Percentiles rank a stretch among this genome's conserved stretches.
Conservation (phyloP, 1,140 invertebrate species). For the Alviniconcha marisindica region DNA sequence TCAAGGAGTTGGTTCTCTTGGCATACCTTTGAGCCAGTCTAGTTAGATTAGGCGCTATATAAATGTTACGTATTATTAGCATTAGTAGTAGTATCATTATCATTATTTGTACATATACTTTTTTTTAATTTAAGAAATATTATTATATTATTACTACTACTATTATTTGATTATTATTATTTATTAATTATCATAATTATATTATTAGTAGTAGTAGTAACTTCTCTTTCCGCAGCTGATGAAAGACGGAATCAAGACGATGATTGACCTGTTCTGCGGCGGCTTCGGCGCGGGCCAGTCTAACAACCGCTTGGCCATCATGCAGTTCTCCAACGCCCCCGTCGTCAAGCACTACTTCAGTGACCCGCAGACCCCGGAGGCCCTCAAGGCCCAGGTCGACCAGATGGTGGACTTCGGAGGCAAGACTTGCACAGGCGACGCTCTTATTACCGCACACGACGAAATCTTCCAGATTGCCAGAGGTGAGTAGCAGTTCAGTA, state of each 20-base stretch:
- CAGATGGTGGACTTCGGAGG: constrained; percentile 25
- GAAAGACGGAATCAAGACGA: constrained; percentile 22
- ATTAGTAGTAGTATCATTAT: too few species aligned
- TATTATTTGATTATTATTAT: too few species aligned
- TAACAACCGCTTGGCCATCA: constrained; percentile 39
- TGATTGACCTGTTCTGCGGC: constrained; percentile 39
- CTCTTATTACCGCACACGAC: not conserved
- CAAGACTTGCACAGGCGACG: constrained; percentile 41
- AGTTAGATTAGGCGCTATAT: too few species aligned
- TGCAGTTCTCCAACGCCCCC: constrained; percentile 35
- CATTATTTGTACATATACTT: too few species aligned
- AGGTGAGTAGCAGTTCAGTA: too few species aligned
- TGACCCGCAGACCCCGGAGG: constrained; percentile 27
- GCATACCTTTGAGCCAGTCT: too few species aligned
- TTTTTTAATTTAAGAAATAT: too few species aligned
- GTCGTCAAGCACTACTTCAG: constrained; percentile 38
- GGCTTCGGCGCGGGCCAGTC: constrained; percentile 7
- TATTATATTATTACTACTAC: too few species aligned
- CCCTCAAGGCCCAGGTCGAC: constrained; percentile 23
- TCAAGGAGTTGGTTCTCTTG: too few species aligned
- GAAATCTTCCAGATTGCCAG: not conserved
- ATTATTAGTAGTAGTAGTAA: too few species aligned
- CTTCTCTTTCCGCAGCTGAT: constrained; percentile 31
- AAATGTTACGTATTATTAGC: too few species aligned
- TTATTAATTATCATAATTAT: too few species aligned